Percentiles rank a stretch among this genome's conserved stretches.
Conservation (phyloP, 2,888 invertebrate genomes). For the Homarus gammarus region DNA sequence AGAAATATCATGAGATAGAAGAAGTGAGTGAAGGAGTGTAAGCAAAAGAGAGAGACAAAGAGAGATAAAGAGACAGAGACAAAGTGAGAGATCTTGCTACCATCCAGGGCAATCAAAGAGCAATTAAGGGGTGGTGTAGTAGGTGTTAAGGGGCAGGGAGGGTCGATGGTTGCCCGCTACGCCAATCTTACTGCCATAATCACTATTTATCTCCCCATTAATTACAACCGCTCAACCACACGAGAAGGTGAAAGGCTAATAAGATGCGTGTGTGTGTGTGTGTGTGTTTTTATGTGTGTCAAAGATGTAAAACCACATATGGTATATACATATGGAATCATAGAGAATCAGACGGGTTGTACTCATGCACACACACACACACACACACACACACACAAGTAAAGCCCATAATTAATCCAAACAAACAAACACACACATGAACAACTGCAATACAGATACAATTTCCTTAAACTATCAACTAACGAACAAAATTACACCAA, state of each 20-base stretch:
- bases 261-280: constrained; percentile 15
- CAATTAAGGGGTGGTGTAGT: constrained; percentile 33
- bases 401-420: no score
- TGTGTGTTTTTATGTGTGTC: constrained; percentile 25
- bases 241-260: constrained; percentile 49
- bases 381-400: no score
- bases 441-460: constrained; percentile 25
- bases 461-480: no score
- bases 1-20: no score
- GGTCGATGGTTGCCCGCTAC: neutral
- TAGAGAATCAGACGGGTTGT: no score
- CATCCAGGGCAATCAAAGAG: constrained; percentile 26
- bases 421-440: no score
- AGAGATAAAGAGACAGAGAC: no score
- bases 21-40: no score
- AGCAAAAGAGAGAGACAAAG: no score
- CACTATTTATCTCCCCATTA: constrained; percentile 39
- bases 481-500: no score
- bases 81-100: neutral
- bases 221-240: constrained; percentile 39
- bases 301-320: no score
- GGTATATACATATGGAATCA: no score
- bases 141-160: constrained; percentile 19
- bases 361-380: constrained; percentile 39
- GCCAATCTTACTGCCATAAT: constrained; percentile 43